Evolutionary conservation across 2,888 invertebrate species (phyloP).

Genomic region (Aelia acuminata): DNA sequence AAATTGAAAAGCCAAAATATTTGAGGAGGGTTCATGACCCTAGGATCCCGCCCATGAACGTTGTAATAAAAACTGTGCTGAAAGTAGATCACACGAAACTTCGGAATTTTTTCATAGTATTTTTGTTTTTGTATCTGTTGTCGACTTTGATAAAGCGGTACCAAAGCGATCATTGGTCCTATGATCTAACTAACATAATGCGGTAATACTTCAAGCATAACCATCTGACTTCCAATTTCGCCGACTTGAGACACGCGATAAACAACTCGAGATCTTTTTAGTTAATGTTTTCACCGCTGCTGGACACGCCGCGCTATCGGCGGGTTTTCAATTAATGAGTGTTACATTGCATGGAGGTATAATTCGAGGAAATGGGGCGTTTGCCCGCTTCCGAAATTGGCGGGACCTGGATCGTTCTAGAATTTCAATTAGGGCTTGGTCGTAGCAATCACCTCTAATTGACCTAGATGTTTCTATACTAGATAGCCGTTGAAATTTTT

Average conservation of each 20-base stretch:
- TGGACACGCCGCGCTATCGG: background rate
- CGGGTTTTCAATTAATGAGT: constrained; percentile 35
- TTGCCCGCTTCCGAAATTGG: constrained; percentile 40
- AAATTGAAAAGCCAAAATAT: no score
- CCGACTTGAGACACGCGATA: background rate
- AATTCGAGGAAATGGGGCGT: constrained; percentile 12
- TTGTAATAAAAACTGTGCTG: no score
- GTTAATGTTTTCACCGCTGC: no score
- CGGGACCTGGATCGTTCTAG: constrained; percentile 15
- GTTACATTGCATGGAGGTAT: background rate
- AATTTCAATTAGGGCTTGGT: background rate
- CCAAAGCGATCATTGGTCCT: background rate
- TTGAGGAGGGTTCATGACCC: no score
- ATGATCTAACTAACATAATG: background rate
- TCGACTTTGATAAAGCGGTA: background rate
- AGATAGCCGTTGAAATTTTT: background rate
- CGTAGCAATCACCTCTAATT: background rate
- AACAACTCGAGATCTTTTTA: background rate
- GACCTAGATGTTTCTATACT: background rate
- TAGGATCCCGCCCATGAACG: no score
- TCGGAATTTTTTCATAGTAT: no score
- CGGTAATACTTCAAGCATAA: background rate
- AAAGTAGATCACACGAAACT: no score
- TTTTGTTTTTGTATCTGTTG: background rate
- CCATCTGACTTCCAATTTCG: background rate